Evolutionary conservation across 2,888 invertebrate species (phyloP), one percentile per base, ranked within the genome.

Genomic region (Kryphioiulus occultus): DNA sequence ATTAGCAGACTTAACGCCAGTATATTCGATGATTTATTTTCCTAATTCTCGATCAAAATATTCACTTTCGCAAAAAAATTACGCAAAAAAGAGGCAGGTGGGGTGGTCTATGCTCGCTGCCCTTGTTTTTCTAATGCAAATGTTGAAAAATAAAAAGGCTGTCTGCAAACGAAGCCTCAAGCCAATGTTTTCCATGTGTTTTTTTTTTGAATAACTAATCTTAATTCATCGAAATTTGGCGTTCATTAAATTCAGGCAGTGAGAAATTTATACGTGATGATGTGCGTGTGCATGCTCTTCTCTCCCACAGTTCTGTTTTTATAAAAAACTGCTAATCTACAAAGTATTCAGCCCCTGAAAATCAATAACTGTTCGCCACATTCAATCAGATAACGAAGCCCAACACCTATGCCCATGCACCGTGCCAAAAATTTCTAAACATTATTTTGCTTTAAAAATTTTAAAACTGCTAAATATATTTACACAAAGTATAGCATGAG

Each of bases 181-280:
- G 78, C 78, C 78, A 78, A 78, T 78, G 78, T 78, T 78, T 78
- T 32, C 78, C 26, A 78, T 30, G 78, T 78, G 30, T 15, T 78
- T 78, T 78, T n/a, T n/a, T 78, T 78, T 30, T 78, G 78, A 78
- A 78, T 78, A 78, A 32, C 78, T 78, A 78, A 78, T 78, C 78
- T 10, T 78, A 78, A 78, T 78, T 78, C 30, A 78, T 78, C 78
- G 78, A 78, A 78, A 78, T 78, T 78, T 78, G 78, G 78, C 17
- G 78, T 78, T 78, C 78, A 78, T 78, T 78, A 78, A 78, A 78
- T 78, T 78, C 78, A 78, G 78, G 30, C 78, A 5, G 78, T 78
- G 78, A 78, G 78, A 78, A 78, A 78, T 78, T 30, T 78, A 78
- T 78, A 30, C 30, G 78, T 15, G 30, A 30, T 30, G 78, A 30